Base-by-base conservation (phyloP, 1,140 invertebrate species). In the Asbolus verrucosus region DNA sequence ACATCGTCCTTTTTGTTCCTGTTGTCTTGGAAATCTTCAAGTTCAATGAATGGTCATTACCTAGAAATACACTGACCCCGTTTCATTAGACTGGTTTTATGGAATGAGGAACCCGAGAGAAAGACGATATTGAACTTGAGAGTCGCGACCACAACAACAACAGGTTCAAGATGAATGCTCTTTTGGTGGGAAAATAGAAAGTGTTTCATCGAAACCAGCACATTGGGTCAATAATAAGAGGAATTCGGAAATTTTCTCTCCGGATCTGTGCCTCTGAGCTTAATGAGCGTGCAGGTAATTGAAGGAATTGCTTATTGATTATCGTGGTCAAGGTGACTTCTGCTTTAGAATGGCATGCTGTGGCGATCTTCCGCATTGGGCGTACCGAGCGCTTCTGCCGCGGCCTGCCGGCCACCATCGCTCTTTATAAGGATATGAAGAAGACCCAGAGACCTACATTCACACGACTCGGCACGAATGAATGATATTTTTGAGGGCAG, bases 21-120 rank as follows among this genome's bases (percentile, higher is more conserved):
- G 8, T 18, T 63, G 8, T 9, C 18, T 38, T 39, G 31, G 63
- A 70, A 69, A 54, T 63, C 41, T 50, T 36, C 73, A 79, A 77
- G 78, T 78, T 79, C 78, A 76, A 70, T 71, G 72, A 74, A 75
- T 77, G 70, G 46, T 66, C 72, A 76, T 79, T 72, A 79, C 79
- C 78, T 73, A 78, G 72, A 77, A 75, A 78, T 77, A 79, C 74
- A 79, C 73, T 79, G 78, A 76, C 79, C 78, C 67, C 70, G 73
- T 70, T 80, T 59, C 70, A 38, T 43, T 31, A 74, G 76, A 77
- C 77, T 79, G 77, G 77, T 79, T 79, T 72, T 73, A 43, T 71
- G 71, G 76, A 71, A 75, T 75, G 76, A 74, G 71, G 73, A 75
- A 72, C 41, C 61, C 38, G 36, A 46, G 30, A 41, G 59, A 62